Percentiles rank a stretch among this genome's conserved stretches.
These are phyloP conservation scores for Agelastica alni DNA, from an alignment of 2,888 invertebrate species.

Conservation along the genomic window DNA sequence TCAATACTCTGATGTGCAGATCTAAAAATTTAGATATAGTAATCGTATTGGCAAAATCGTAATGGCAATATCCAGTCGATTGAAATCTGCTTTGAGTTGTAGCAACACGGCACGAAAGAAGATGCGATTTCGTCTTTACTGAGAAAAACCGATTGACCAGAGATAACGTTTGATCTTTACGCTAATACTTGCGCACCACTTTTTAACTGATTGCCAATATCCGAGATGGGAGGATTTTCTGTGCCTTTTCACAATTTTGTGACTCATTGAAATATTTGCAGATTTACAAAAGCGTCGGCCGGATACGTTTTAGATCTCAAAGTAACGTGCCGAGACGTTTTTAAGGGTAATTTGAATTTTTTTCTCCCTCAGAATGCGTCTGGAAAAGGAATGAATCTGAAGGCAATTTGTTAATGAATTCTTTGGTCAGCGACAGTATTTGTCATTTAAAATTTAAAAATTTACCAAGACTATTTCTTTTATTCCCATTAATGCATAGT, in stretches of 20 bases:
- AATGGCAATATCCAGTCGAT: conserved; percentile 10
- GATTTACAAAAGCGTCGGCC: conserved; percentile 13
- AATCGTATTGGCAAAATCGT: too few species aligned
- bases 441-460: too few species aligned
- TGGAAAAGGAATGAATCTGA: neutral
- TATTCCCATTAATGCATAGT: too few species aligned
- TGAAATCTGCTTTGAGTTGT: conserved; percentile 28
- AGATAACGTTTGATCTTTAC: conserved; percentile 34
- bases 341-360: conserved; percentile 11
- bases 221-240: conserved; percentile 20
- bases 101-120: conserved; percentile 10
- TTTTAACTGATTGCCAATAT: conserved; percentile 40
- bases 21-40: too few species aligned
- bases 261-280: conserved; percentile 18
- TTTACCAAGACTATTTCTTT: too few species aligned
- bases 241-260: conserved; percentile 16
- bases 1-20: too few species aligned
- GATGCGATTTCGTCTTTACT: conserved; percentile 25
- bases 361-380: neutral
- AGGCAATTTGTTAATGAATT: conserved; percentile 13
- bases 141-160: conserved; percentile 36
- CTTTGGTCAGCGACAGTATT: too few species aligned
- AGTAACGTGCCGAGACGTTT: conserved; percentile 9
- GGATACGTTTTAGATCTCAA: conserved; percentile 1
- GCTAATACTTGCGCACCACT: conserved; percentile 37